Conservation (phyloP, 2,797 vertebrate species). For the Etheostoma nigrum region DNA sequence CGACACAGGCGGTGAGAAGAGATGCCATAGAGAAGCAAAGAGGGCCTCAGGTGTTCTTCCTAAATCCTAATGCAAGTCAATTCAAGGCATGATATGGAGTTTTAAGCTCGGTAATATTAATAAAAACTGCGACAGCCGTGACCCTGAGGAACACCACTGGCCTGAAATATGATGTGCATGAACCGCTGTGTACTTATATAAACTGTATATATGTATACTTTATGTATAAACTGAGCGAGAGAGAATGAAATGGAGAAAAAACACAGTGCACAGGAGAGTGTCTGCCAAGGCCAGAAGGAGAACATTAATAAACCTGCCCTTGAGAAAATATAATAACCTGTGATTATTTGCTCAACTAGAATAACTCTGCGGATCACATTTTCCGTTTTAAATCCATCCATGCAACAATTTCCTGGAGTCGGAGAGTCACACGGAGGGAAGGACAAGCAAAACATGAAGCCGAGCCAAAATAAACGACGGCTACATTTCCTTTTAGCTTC, state of each 20-base stretch:
- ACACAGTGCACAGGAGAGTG: not conserved
- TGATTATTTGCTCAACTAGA: slow-evolving; percentile 48
- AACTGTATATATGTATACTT: too few relatives aligned
- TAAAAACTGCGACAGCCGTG: slow-evolving; percentile 30
- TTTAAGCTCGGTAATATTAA: slow-evolving; percentile 26
- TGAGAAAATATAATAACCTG: slow-evolving; percentile 53
- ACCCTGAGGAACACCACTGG: slow-evolving; percentile 25
- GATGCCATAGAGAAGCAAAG: too few relatives aligned
- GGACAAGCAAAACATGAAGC: not conserved
- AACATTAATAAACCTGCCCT: slow-evolving; percentile 42
- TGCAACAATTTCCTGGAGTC: slow-evolving; percentile 44
- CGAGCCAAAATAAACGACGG: slow-evolving; percentile 1
- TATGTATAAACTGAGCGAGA: not conserved
- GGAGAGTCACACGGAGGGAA: not conserved
- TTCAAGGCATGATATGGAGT: slow-evolving; percentile 28
- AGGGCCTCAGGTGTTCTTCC: slow-evolving; percentile 50
- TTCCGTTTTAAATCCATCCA: slow-evolving; percentile 36
- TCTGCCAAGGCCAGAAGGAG: slow-evolving; percentile 20
- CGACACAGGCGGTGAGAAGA: not conserved
- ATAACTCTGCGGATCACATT: slow-evolving; percentile 40
- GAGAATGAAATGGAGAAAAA: not conserved
- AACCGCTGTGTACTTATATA: slow-evolving; percentile 4
- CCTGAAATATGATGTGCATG: slow-evolving; percentile 10
- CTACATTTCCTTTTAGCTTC: not conserved
- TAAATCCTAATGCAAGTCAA: slow-evolving; percentile 31